These are phyloP conservation scores for Poeciliopsis turrubarensis DNA, from an alignment of 2,113 vertebrate species.

Conservation along the genomic window DNA sequence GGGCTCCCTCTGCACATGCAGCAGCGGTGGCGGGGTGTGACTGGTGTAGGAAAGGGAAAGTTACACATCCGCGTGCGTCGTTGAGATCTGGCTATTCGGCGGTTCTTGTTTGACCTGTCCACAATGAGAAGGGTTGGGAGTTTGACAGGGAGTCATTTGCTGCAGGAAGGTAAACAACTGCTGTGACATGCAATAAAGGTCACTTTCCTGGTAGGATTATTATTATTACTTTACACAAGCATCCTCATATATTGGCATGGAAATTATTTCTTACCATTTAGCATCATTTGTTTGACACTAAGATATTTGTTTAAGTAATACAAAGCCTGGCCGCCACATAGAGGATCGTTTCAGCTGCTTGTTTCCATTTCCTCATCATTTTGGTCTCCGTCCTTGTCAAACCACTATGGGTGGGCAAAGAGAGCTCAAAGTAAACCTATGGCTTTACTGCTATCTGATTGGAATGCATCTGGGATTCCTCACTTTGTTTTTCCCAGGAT, in stretches of 20 bases:
- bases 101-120: slow-evolving; percentile 48
- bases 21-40: slow-evolving; percentile 14
- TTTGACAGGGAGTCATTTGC: slow-evolving; percentile 6
- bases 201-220: slow-evolving; percentile 10
- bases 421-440: no score
- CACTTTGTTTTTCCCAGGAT: no score
- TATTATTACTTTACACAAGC: slow-evolving; percentile 2
- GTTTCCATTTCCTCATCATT: no score
- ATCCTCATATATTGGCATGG: neutral
- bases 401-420: no score
- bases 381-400: no score
- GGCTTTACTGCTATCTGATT: no score
- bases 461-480: no score
- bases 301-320: no score
- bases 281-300: no score
- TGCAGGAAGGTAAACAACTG: slow-evolving; percentile 32
- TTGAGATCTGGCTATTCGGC: slow-evolving; percentile 10
- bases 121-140: slow-evolving; percentile 20
- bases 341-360: neutral
- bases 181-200: slow-evolving; percentile 35
- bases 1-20: slow-evolving; percentile 31
- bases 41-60: slow-evolving; percentile 50
- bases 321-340: neutral
- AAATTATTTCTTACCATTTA: neutral
- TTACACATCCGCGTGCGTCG: slow-evolving; percentile 64